A percentile compares a stretch with the other conserved stretches of the same genome.
These are phyloP conservation scores for Lasioglossum zephyrum DNA, from an alignment of 2,888 invertebrate species.

Conservation along the genomic window DNA sequence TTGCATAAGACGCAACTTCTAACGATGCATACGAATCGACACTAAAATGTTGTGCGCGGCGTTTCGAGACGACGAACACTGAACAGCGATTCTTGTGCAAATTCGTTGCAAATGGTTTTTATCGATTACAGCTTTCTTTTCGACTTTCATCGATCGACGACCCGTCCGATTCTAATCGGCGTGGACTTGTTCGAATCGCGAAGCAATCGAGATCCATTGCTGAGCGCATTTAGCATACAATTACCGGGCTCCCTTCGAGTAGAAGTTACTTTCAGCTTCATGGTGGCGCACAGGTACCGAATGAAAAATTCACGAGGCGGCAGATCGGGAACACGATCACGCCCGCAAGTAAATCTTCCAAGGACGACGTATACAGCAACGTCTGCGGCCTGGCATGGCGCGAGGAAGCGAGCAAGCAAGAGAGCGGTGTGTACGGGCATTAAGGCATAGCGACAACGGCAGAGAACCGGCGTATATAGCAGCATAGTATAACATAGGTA, in stretches of 20 bases:
- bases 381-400: neutral
- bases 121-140: too few species aligned
- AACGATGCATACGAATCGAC: neutral
- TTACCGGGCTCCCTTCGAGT: slow-evolving; percentile 8
- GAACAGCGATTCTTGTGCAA: too few species aligned
- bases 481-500: slow-evolving; percentile 82
- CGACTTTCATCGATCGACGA: neutral
- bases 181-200: neutral
- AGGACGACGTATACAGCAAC: slow-evolving; percentile 51
- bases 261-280: slow-evolving; percentile 30
- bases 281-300: slow-evolving; percentile 9
- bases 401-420: slow-evolving; percentile 22
- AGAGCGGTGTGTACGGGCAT: slow-evolving; percentile 65
- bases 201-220: neutral
- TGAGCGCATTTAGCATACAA: slow-evolving; percentile 26
- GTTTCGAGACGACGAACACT: too few species aligned
- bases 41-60: neutral
- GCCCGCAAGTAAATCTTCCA: slow-evolving; percentile 55
- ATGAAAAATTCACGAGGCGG: slow-evolving; percentile 43
- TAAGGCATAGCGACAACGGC: slow-evolving; percentile 63
- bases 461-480: slow-evolving; percentile 65
- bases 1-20: neutral
- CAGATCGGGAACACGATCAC: slow-evolving; percentile 34
- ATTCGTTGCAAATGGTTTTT: too few species aligned
- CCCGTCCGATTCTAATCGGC: neutral